phyloP scores from a whole-genome alignment of 2,113 vertebrate species.

The Potamarius usumacintae region DNA sequence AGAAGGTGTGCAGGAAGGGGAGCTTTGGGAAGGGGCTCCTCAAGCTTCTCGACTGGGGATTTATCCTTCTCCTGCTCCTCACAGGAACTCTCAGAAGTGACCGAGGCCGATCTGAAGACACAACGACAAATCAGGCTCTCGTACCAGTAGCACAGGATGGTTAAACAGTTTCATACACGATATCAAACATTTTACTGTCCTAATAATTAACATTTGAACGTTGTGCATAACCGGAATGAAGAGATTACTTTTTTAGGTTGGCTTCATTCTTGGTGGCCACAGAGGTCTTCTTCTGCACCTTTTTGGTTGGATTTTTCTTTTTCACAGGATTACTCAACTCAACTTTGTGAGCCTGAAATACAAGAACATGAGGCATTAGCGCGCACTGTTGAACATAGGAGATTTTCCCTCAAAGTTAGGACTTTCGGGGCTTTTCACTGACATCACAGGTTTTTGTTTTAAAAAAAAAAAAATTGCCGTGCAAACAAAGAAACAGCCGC shows the following conservation, averaged over 20 bases:
- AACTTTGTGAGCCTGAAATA: slow-evolving; percentile 68
- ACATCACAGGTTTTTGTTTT: no score
- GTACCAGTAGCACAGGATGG: no score
- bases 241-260: slow-evolving; percentile 62
- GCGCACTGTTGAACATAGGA: no score
- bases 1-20: slow-evolving; percentile 32
- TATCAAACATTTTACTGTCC: neutral
- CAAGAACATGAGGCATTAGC: neutral
- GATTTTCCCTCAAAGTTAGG: no score
- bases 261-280: slow-evolving; percentile 51
- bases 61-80: slow-evolving; percentile 25
- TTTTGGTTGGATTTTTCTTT: slow-evolving; percentile 61
- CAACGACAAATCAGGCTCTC: neutral
- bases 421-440: no score
- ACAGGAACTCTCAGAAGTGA: slow-evolving; percentile 58
- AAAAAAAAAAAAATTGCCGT: no score
- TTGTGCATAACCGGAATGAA: neutral
- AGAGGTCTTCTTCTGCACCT: slow-evolving; percentile 49
- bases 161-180: neutral
- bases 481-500: no score
- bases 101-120: slow-evolving; percentile 52
- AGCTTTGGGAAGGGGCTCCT: slow-evolving; percentile 35
- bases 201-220: neutral
- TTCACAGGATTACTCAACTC: slow-evolving; percentile 65
- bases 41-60: slow-evolving; percentile 26